A percentile compares a stretch with the other conserved stretches of the same genome.
These are phyloP conservation scores for Sinocyclocheilus anophthalmus DNA, from an alignment of 2,113 vertebrate genomes.

Conservation along the genomic window DNA sequence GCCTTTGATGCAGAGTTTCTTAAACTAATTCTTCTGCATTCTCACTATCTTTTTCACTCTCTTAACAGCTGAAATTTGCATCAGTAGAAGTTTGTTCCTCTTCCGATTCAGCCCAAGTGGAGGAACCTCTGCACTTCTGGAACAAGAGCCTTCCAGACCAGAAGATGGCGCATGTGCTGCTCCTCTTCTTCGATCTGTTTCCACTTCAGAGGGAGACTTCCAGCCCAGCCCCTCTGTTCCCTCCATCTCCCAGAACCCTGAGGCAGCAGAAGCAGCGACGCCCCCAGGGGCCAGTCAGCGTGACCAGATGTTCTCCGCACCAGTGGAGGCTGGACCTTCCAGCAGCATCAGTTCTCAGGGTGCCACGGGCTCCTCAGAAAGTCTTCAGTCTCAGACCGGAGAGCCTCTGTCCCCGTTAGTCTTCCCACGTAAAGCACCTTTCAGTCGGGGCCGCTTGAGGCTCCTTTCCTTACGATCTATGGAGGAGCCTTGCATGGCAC, in stretches of 20 bases:
- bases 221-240: constrained; percentile 68
- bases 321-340: constrained; percentile 48
- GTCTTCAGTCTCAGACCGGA: constrained; percentile 70
- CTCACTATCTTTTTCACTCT: neutral
- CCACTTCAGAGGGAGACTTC: constrained; percentile 81
- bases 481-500: constrained; percentile 82
- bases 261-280: constrained; percentile 4
- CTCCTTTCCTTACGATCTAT: constrained; percentile 92
- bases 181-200: constrained; percentile 63
- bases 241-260: constrained; percentile 49
- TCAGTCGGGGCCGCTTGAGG: constrained; percentile 85
- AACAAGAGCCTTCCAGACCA: constrained; percentile 57
- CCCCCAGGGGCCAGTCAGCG: constrained; percentile 28
- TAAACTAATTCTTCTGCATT: neutral
- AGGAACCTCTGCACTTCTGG: constrained; percentile 55
- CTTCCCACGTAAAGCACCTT: constrained; percentile 81
- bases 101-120: constrained; percentile 81
- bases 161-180: constrained; percentile 53
- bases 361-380: constrained; percentile 70
- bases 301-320: constrained; percentile 52
- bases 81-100: constrained; percentile 89
- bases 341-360: constrained; percentile 54
- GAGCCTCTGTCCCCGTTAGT: constrained; percentile 83
- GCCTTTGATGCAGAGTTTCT: neutral
- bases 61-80: constrained; percentile 85